A percentile compares a stretch with the other conserved stretches of the same genome.
These are phyloP conservation scores for Scylla paramamosain DNA, from an alignment of 1,140 invertebrate genomes.

Conservation along the genomic window DNA sequence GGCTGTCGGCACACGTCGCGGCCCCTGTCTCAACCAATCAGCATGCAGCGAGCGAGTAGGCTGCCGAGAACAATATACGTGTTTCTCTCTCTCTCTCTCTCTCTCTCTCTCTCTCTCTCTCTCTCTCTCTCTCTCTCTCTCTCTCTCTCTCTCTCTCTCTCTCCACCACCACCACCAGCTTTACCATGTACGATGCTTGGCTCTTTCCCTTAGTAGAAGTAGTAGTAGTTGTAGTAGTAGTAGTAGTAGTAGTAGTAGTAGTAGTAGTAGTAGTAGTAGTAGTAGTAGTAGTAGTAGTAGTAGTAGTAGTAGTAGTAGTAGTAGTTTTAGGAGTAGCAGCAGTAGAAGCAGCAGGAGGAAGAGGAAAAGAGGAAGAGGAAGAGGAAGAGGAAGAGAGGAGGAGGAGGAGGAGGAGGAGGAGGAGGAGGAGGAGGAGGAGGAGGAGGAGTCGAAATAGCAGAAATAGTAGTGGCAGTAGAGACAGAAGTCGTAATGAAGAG, in stretches of 20 bases:
- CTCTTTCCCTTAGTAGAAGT: conserved; percentile 30
- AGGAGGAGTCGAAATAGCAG: not conserved
- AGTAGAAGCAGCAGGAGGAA: not conserved
- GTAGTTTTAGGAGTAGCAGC: conserved; percentile 2
- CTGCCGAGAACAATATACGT: not conserved
- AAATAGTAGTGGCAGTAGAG: not conserved
- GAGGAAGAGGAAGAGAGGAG: not conserved
- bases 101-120: conserved; percentile 29
- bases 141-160: not conserved
- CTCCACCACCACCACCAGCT: not conserved
- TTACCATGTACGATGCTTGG: no score
- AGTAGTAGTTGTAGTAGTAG: conserved; percentile 28
- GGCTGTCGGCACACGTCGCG: no score
- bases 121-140: conserved; percentile 29
- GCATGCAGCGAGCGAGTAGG: no score
- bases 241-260: not conserved
- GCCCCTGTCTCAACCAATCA: no score
- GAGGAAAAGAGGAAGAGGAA: not conserved
- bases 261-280: not conserved
- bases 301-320: conserved; percentile 16
- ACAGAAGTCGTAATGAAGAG: not conserved
- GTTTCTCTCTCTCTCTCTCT: not conserved
- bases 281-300: not conserved
- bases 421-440: not conserved
- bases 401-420: conserved; percentile 1